Base-by-base conservation (phyloP, 2,888 invertebrate species). In the Spicauda simplicius region DNA sequence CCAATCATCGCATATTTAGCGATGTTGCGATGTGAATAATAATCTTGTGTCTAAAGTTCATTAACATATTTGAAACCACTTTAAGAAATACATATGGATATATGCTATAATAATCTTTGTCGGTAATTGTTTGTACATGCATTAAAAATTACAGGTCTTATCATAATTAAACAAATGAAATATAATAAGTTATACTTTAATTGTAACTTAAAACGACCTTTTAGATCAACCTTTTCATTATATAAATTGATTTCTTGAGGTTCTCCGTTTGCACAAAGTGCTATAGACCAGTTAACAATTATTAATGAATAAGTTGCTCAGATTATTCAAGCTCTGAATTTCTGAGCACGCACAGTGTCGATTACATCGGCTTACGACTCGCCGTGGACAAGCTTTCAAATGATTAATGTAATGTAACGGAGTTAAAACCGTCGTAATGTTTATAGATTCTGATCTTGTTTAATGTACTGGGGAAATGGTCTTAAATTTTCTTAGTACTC, bases 361-460 rank as follows among this genome's bases (percentile, higher is more conserved):
- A 45, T 45, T 45, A 45, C n/a, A 45, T 45, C 45, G 45, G n/a
- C 14, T n/a, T 45, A n/a, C 45, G n/a, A 45, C n/a, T 41, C 14
- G 41, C 41, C n/a, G 0, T 45, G 45, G 45, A 45, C 45, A 45
- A n/a, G 45, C 45, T 45, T n/a, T 45, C 0, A 0, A 45, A 14
- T 45, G 45, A n/a, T 45, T n/a, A 45, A 45, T 45, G 45, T 45
- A 45, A 45, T 45, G 45, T 45, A 45, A 45, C 45, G 45, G 14
- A 41, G 45, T 14, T 45, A 45, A 45, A 45, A 45, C n/a, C 14
- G 14, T 11, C 10, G 45, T 45, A 45, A 45, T 45, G 45, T 3
- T 45, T 45, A 41, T 45, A 45, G 45, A 45, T 45, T 45, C n/a
- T 45, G n/a, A 45, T 45, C 45, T 41, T 11, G n/a, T 45, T 45